Percentiles rank a stretch among this genome's conserved stretches.
These are phyloP conservation scores for Sphaerodactylus townsendi DNA, from an alignment of 2,113 vertebrate genomes.

Conservation along the genomic window DNA sequence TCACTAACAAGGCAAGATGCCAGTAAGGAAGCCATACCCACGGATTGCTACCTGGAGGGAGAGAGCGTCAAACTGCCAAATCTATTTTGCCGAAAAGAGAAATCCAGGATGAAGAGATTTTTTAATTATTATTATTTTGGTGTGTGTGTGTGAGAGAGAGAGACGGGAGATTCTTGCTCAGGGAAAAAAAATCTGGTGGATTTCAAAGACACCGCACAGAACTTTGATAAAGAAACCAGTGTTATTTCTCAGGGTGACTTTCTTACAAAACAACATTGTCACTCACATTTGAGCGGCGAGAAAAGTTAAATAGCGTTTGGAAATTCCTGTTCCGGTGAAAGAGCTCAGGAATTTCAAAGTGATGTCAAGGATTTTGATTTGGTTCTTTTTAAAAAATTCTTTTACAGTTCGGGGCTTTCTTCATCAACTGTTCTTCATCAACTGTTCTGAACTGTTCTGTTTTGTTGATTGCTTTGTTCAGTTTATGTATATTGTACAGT, in stretches of 20 bases:
- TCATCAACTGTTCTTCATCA: not conserved
- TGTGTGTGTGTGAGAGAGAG: too few relatives aligned
- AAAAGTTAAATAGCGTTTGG: too few relatives aligned
- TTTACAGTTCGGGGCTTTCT: not conserved
- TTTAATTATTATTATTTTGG: not conserved
- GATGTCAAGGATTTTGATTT: not conserved
- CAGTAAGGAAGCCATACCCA: slow-evolving; percentile 47
- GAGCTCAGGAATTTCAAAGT: not conserved
- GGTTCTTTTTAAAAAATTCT: not conserved
- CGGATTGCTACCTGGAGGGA: not conserved
- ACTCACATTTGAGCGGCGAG: too few relatives aligned
- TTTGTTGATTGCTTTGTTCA: too few relatives aligned
- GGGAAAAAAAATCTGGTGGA: not conserved
- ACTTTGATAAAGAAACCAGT: not conserved
- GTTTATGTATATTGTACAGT: too few relatives aligned
- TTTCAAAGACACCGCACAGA: not conserved
- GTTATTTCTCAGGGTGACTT: not conserved
- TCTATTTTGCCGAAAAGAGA: not conserved
- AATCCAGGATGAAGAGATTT: not conserved
- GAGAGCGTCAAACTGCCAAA: slow-evolving; percentile 10
- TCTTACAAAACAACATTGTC: not conserved
- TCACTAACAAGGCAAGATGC: slow-evolving; percentile 48
- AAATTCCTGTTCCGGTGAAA: not conserved
- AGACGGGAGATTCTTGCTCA: not conserved
- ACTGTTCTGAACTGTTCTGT: too few relatives aligned